These are phyloP conservation scores for Channa striata DNA, from an alignment of 2,797 vertebrate genomes.

Conservation along the genomic window DNA sequence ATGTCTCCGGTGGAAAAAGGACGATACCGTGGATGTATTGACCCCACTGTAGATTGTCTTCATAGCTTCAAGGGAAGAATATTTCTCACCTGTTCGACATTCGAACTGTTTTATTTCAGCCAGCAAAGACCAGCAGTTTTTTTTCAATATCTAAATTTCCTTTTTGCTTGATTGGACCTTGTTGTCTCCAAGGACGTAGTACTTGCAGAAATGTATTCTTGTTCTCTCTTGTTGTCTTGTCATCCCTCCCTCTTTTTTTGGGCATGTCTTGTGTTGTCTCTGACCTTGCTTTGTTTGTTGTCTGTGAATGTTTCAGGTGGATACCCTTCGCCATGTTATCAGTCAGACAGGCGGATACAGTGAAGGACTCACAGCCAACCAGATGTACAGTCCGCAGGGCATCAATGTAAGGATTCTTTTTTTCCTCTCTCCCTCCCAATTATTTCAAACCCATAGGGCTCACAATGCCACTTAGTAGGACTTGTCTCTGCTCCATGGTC, in stretches of 20 bases:
- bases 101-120: conserved; percentile 8
- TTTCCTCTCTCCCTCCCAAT: conserved; percentile 86
- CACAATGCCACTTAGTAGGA: conserved; percentile 89
- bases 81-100: conserved; percentile 3
- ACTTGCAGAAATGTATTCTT: conserved; percentile 36
- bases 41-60: not conserved
- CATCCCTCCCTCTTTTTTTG: conserved; percentile 41
- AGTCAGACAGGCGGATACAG: conserved; percentile 99
- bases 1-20: not conserved
- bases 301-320: conserved; percentile 90
- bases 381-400: conserved; percentile 99
- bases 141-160: conserved; percentile 14
- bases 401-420: conserved; percentile 92
- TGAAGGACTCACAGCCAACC: conserved; percentile 98
- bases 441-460: conserved; percentile 94
- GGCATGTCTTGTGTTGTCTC: conserved; percentile 42
- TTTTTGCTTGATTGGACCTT: conserved; percentile 33
- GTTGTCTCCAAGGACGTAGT: conserved; percentile 33
- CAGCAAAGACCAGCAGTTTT: conserved; percentile 14
- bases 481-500: conserved; percentile 88
- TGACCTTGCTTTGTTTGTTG: conserved; percentile 85
- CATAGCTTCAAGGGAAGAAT: conserved; percentile 24
- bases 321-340: conserved; percentile 99
- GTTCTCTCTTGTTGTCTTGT: conserved; percentile 59
- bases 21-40: not conserved